These are phyloP conservation scores for Propsilocerus akamusi DNA, from an alignment of 1,140 invertebrate species.

Conservation along the genomic window DNA sequence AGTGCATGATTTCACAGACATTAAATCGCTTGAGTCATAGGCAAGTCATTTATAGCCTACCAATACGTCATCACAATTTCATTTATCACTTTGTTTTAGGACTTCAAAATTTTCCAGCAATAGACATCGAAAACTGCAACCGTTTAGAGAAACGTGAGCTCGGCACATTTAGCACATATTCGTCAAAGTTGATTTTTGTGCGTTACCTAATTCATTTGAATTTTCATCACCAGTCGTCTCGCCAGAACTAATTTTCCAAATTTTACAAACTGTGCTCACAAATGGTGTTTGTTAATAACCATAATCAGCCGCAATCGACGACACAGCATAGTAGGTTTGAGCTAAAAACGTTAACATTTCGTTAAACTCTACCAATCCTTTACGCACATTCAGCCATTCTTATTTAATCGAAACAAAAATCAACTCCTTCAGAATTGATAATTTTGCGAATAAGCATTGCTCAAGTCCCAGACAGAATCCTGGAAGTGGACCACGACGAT, in stretches of 20 bases:
- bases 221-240: background rate
- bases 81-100: constrained; percentile 34
- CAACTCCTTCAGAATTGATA: no score
- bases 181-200: no score
- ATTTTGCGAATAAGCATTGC: no score
- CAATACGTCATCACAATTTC: background rate
- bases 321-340: background rate
- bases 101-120: constrained; percentile 90
- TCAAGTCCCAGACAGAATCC: no score
- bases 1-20: constrained; percentile 1
- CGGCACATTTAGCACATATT: constrained; percentile 27
- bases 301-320: background rate
- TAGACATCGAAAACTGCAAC: constrained; percentile 85
- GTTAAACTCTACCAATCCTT: background rate
- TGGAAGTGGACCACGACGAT: no score
- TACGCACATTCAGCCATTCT: no score
- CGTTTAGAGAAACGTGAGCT: constrained; percentile 80
- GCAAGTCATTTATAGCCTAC: background rate
- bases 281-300: background rate
- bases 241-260: no score
- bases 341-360: background rate
- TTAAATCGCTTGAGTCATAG: constrained; percentile 1
- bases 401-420: no score
- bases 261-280: background rate
- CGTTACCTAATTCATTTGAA: background rate